These are phyloP conservation scores for Heterohyrax brucei DNA, from an alignment of 2,797 vertebrate species.

Conservation along the genomic window DNA sequence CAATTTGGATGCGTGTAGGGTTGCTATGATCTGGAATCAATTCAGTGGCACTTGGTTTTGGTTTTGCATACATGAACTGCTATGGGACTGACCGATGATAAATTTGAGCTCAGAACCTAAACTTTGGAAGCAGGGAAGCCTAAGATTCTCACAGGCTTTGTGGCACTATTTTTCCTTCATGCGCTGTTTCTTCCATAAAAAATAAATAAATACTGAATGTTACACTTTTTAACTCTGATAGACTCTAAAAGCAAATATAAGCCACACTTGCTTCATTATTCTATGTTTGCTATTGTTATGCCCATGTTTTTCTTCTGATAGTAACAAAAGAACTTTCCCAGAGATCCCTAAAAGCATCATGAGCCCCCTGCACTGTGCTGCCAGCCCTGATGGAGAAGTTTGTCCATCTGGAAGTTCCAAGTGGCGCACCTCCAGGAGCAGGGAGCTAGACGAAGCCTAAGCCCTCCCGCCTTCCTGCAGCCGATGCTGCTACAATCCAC, in stretches of 20 bases:
- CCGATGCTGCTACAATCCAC: background rate
- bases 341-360: background rate
- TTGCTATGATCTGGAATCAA: too few relatives aligned
- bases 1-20: too few relatives aligned
- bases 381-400: rapidly evolving
- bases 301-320: background rate
- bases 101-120: background rate
- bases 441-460: rapidly evolving
- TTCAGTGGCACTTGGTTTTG: too few relatives aligned
- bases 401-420: rapidly evolving
- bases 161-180: background rate
- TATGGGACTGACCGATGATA: background rate
- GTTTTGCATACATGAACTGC: too few relatives aligned
- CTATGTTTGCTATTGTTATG: background rate
- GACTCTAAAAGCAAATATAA: background rate
- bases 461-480: rapidly evolving
- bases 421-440: rapidly evolving
- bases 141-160: rapidly evolving
- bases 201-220: background rate
- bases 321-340: background rate
- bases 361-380: background rate
- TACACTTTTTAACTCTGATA: background rate
- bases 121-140: rapidly evolving
- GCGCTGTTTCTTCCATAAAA: background rate
- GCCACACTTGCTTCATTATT: background rate